These are phyloP conservation scores for Ara ararauna DNA, from an alignment of 2,797 vertebrate genomes.

Conservation along the genomic window DNA sequence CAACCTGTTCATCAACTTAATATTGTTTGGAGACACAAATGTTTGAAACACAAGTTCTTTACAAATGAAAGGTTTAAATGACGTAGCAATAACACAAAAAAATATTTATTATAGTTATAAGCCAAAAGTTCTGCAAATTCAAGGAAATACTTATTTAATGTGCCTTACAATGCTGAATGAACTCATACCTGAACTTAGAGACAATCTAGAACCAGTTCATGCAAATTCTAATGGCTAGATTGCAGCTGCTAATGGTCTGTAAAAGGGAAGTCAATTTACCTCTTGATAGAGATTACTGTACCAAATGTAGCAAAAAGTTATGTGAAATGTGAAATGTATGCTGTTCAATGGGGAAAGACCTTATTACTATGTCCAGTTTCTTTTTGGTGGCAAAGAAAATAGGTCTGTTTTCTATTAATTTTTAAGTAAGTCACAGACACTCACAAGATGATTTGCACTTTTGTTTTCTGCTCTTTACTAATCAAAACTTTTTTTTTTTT, in stretches of 20 bases:
- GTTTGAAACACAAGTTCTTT: background rate
- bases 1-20: background rate
- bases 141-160: background rate
- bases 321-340: slow-evolving; percentile 55
- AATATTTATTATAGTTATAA: background rate
- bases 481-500: background rate
- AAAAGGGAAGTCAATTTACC: slow-evolving; percentile 72
- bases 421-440: background rate
- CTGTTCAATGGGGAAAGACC: slow-evolving; percentile 48
- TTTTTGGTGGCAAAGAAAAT: background rate
- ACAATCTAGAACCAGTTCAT: slow-evolving; percentile 57
- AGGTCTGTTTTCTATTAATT: background rate
- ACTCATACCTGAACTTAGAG: slow-evolving; percentile 30
- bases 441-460: background rate
- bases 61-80: background rate
- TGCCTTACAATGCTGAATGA: slow-evolving; percentile 8
- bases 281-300: slow-evolving; percentile 74
- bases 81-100: background rate
- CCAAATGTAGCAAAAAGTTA: slow-evolving; percentile 73
- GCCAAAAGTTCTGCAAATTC: background rate
- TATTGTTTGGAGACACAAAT: background rate
- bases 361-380: slow-evolving; percentile 42
- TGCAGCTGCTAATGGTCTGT: slow-evolving; percentile 68
- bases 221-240: slow-evolving; percentile 48
- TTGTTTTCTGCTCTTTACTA: background rate